Conservation (phyloP, 2,888 invertebrate species). For the Tinea pellionella region DNA sequence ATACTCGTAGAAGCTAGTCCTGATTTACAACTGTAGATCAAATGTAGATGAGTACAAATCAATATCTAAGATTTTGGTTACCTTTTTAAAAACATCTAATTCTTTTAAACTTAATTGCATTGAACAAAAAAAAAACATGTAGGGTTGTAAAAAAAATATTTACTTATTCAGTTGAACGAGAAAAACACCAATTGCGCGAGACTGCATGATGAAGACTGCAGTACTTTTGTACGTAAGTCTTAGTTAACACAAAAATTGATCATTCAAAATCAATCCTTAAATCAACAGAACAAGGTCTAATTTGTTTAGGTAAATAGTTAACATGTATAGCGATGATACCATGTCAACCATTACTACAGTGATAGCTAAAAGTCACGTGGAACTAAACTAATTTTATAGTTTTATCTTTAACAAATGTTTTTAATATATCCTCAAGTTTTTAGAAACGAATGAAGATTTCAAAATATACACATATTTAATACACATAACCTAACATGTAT, state of each 20-base stretch:
- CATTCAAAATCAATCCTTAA: not conserved
- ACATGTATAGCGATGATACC: not conserved
- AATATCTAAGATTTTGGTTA: no score
- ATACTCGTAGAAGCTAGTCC: no score
- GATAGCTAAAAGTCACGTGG: not conserved
- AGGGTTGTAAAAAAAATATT: no score
- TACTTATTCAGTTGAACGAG: not conserved
- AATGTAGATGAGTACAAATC: no score
- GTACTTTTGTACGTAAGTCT: not conserved
- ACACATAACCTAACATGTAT: no score
- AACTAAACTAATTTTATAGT: not conserved
- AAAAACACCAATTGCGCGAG: not conserved
- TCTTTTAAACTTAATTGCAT: no score
- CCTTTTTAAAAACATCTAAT: no score
- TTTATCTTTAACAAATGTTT: not conserved
- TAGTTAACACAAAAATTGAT: not conserved
- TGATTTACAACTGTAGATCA: no score
- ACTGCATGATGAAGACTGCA: conserved; percentile 9
- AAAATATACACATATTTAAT: no score
- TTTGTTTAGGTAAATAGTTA: not conserved
- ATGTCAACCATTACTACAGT: not conserved
- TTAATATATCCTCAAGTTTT: not conserved
- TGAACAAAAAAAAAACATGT: no score
- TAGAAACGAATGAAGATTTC: not conserved
- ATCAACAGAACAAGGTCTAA: not conserved